Percentiles rank a stretch among this genome's conserved stretches.
phyloP scores from a whole-genome alignment of 2,888 invertebrate species.

The Rutpela maculata region DNA sequence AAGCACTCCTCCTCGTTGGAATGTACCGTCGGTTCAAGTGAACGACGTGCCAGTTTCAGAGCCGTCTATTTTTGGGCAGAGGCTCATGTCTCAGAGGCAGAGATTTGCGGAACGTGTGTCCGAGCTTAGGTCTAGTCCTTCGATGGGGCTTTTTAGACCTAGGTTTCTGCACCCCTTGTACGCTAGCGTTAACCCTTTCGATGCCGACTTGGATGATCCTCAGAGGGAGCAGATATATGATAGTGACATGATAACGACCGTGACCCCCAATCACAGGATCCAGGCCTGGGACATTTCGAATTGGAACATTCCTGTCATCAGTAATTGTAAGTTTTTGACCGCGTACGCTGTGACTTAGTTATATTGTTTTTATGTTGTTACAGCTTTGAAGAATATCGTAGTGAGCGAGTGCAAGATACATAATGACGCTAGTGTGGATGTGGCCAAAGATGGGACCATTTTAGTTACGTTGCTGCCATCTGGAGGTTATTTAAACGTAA shows the following conservation, averaged over 20 bases:
- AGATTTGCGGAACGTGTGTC: not conserved
- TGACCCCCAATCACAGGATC: not conserved
- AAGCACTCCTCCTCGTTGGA: not conserved
- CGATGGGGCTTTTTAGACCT: not conserved
- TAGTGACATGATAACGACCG: not conserved
- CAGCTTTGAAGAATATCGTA: slow-evolving; percentile 84
- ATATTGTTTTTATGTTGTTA: not conserved
- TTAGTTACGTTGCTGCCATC: slow-evolving; percentile 86
- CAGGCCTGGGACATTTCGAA: not conserved
- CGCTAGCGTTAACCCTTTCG: not conserved
- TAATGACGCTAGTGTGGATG: slow-evolving; percentile 91
- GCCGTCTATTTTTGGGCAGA: not conserved
- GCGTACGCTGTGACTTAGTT: not conserved
- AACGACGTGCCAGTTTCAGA: not conserved
- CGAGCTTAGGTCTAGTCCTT: not conserved
- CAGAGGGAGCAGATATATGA: not conserved
- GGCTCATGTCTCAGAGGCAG: not conserved
- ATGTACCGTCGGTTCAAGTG: not conserved
- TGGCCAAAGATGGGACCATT: slow-evolving; percentile 86
- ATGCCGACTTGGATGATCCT: not conserved
- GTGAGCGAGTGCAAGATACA: slow-evolving; percentile 89
- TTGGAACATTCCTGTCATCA: not conserved
- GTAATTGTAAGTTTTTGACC: not conserved
- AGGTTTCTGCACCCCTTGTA: not conserved
- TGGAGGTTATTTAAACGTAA: slow-evolving; percentile 72